Evolutionary conservation across 2,888 invertebrate species (phyloP).

Genomic region (Toxonevra muliebris): DNA sequence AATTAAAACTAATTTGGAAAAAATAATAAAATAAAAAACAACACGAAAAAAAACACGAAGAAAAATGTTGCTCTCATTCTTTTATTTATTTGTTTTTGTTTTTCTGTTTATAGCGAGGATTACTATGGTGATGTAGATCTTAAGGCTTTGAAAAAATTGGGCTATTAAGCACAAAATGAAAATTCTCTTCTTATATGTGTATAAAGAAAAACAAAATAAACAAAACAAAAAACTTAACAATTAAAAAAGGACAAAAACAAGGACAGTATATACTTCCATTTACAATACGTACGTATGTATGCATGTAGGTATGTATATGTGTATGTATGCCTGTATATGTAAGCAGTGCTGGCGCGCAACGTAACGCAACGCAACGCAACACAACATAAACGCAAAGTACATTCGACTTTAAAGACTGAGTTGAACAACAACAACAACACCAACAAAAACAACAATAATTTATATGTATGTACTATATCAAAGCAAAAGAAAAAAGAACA

Average conservation of each 20-base stretch:
- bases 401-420: slow-evolving; percentile 54
- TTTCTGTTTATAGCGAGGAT: slow-evolving; percentile 75
- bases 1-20: slow-evolving; percentile 32
- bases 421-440: slow-evolving; percentile 25
- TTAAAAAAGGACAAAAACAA: slow-evolving; percentile 1
- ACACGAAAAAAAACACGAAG: slow-evolving; percentile 6
- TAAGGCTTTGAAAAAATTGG: slow-evolving; percentile 85
- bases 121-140: slow-evolving; percentile 92
- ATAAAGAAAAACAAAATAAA: slow-evolving; percentile 21
- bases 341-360: slow-evolving; percentile 16
- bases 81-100: slow-evolving; percentile 41
- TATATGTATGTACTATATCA: background rate
- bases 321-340: slow-evolving; percentile 20
- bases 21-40: slow-evolving; percentile 6
- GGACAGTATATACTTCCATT: background rate
- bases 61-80: slow-evolving; percentile 21
- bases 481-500: background rate
- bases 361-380: background rate
- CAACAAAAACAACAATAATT: slow-evolving; percentile 10
- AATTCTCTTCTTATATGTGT: background rate
- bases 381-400: slow-evolving; percentile 22
- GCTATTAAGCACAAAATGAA: slow-evolving; percentile 61
- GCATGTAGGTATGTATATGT: slow-evolving; percentile 27
- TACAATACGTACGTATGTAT: slow-evolving; percentile 21
- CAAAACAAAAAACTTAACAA: slow-evolving; percentile 25